These are phyloP conservation scores for Lithobates pipiens DNA, from an alignment of 2,797 vertebrate genomes.

Conservation along the genomic window DNA sequence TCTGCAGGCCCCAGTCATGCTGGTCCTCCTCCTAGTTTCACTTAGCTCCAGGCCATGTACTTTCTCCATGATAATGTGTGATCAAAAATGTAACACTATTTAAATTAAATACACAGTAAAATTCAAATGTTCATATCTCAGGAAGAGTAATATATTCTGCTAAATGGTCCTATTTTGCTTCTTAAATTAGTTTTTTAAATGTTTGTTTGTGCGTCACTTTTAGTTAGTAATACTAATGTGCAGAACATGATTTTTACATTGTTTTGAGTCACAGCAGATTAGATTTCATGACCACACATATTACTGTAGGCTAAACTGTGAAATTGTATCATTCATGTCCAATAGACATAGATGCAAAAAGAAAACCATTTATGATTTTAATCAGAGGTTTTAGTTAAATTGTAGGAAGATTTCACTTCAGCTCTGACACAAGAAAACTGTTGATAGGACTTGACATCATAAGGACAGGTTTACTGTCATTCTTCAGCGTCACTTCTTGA, in stretches of 20 bases:
- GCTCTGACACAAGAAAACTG: constrained; percentile 19
- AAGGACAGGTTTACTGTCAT: constrained; percentile 33
- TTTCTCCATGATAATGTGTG: background rate
- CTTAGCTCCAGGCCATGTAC: too few relatives aligned
- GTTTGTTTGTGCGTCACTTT: too few relatives aligned
- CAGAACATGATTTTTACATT: background rate
- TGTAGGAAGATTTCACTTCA: constrained; percentile 6
- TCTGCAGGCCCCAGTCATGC: too few relatives aligned
- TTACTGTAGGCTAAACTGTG: background rate
- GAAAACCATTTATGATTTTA: background rate
- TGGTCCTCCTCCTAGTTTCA: too few relatives aligned
- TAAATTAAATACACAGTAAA: background rate
- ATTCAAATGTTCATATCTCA: too few relatives aligned
- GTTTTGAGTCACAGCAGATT: background rate
- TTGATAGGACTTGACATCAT: constrained; percentile 44
- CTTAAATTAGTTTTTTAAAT: too few relatives aligned
- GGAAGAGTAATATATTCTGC: too few relatives aligned
- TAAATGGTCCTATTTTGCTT: too few relatives aligned
- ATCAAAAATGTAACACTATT: background rate
- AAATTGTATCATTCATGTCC: too few relatives aligned
- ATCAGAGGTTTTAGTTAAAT: constrained; percentile 1
- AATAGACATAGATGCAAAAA: background rate
- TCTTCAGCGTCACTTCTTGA: constrained; percentile 38
- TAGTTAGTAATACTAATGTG: too few relatives aligned
- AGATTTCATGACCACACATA: constrained; percentile 1